Evolutionary conservation across 2,888 invertebrate genomes (phyloP).

Genomic region (Nymphalis urticae): DNA sequence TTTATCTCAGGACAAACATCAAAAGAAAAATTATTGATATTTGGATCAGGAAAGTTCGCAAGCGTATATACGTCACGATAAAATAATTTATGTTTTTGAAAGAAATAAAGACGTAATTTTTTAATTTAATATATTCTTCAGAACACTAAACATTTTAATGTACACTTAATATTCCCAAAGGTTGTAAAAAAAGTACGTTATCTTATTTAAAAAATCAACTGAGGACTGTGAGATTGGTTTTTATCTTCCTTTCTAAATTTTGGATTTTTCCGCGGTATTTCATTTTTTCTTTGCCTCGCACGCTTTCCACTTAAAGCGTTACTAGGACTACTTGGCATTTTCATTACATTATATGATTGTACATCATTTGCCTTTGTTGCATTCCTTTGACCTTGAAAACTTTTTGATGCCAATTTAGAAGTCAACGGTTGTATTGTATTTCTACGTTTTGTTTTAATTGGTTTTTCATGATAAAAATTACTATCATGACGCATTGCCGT

Average conservation of each 20-base stretch:
- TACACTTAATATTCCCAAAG: too few relatives aligned
- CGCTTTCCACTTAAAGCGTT: constrained; percentile 42
- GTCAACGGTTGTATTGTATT: constrained; percentile 43
- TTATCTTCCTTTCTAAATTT: constrained; percentile 46
- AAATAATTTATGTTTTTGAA: too few relatives aligned
- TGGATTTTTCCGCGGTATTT: constrained; percentile 49
- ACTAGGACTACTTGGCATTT: constrained; percentile 39
- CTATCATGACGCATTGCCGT: constrained; percentile 50
- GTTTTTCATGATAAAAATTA: constrained; percentile 31
- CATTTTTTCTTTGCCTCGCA: constrained; percentile 42
- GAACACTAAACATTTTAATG: too few relatives aligned
- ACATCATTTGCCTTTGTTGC: constrained; percentile 38
- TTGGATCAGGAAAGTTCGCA: too few relatives aligned
- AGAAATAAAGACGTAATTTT: too few relatives aligned
- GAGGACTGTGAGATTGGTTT: constrained; percentile 32
- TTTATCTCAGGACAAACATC: too few relatives aligned
- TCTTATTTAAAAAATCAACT: too few relatives aligned
- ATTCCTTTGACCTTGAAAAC: constrained; percentile 43
- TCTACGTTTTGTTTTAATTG: constrained; percentile 44
- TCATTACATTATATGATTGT: constrained; percentile 31
- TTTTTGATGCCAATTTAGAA: constrained; percentile 48
- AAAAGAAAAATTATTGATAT: too few relatives aligned
- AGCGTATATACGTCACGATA: too few relatives aligned
- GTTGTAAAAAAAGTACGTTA: too few relatives aligned
- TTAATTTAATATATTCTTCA: too few relatives aligned